phyloP scores from a whole-genome alignment of 2,888 invertebrate genomes.

The Lypha dubia region DNA sequence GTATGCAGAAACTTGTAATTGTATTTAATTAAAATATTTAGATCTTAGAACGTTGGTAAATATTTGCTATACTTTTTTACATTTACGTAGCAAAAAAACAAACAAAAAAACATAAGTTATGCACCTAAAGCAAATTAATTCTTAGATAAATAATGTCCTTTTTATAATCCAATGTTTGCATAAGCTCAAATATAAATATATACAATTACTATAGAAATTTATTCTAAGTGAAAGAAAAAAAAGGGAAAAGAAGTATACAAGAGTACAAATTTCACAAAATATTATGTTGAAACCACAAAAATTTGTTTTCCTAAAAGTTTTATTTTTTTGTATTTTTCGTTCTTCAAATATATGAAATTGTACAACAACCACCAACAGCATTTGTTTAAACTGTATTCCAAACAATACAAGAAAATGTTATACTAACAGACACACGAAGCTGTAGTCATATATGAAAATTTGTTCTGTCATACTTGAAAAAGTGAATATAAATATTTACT shows the following conservation, averaged over 20 bases:
- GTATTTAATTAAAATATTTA: constrained; percentile 61
- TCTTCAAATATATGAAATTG: constrained; percentile 47
- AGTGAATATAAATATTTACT: constrained; percentile 67
- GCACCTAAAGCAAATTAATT: constrained; percentile 59
- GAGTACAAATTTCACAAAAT: constrained; percentile 55
- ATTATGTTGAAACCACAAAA: constrained; percentile 64
- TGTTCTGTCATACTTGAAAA: constrained; percentile 25
- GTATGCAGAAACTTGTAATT: constrained; percentile 48
- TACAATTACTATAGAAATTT: constrained; percentile 19
- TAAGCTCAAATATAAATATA: constrained; percentile 10
- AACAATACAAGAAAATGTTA: constrained; percentile 27
- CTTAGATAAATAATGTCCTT: constrained; percentile 61
- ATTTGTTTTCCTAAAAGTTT: constrained; percentile 9
- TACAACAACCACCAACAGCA: constrained; percentile 41
- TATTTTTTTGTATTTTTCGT: constrained; percentile 1
- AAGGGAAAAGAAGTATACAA: not conserved
- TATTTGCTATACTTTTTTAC: constrained; percentile 22
- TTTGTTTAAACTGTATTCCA: constrained; percentile 55
- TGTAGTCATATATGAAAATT: constrained; percentile 9
- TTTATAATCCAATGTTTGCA: constrained; percentile 46
- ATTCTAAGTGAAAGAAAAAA: not conserved
- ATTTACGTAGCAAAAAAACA: not conserved
- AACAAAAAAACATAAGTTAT: too few relatives aligned
- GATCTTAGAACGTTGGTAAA: constrained; percentile 27
- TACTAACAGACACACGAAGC: constrained; percentile 17